These are phyloP conservation scores for Drosophila mimetica DNA, from an alignment of 2,888 invertebrate genomes.

Conservation along the genomic window DNA sequence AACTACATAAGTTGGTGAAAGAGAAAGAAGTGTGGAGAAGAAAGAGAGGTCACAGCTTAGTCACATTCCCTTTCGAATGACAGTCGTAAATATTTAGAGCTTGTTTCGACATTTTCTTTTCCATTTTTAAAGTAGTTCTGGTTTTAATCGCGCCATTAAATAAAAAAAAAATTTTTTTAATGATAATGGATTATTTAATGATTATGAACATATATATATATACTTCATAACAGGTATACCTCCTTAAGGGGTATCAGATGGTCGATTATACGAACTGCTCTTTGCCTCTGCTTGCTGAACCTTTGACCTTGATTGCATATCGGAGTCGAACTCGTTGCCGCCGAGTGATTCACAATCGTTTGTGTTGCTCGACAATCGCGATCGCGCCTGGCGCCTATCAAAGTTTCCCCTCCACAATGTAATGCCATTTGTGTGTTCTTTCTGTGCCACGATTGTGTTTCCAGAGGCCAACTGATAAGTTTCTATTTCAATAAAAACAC, in stretches of 20 bases:
- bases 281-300: conserved; percentile 2
- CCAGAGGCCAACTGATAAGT: conserved; percentile 28
- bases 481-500: conserved; percentile 11
- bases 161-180: background rate
- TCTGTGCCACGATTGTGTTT: conserved; percentile 16
- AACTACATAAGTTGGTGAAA: conserved; percentile 11
- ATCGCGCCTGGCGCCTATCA: conserved; percentile 26
- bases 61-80: conserved; percentile 12
- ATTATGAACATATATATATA: too few species aligned
- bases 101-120: conserved; percentile 3
- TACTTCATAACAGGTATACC: too few species aligned
- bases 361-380: conserved; percentile 15
- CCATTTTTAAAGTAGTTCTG: background rate
- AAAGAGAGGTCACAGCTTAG: conserved; percentile 29
- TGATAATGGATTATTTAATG: too few species aligned
- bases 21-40: background rate
- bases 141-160: too few species aligned
- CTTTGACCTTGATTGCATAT: conserved; percentile 33
- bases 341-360: conserved; percentile 22
- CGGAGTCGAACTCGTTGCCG: conserved; percentile 20
- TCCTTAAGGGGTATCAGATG: background rate
- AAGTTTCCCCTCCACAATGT: conserved; percentile 24
- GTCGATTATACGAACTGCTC: background rate
- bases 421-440: conserved; percentile 28
- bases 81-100: conserved; percentile 11